These are phyloP conservation scores for Chloroclysta siterata DNA, from an alignment of 2,888 invertebrate genomes.

Conservation along the genomic window DNA sequence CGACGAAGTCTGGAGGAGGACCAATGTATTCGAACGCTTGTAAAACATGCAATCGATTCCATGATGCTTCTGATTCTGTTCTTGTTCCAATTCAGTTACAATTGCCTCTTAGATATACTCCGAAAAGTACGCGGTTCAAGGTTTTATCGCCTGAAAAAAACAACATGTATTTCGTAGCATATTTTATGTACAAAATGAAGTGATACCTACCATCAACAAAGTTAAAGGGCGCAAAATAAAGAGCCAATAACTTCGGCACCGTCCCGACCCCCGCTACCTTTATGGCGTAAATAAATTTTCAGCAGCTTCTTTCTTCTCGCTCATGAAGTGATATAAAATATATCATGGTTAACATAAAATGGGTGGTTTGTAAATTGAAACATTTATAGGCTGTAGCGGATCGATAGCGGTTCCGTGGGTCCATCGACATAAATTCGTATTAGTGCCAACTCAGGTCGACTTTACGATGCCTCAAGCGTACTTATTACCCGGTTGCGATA, in stretches of 20 bases:
- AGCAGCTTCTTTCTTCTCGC: conserved; percentile 40
- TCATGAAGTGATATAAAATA: conserved; percentile 46
- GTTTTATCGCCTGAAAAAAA: not conserved
- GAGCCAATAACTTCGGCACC: conserved; percentile 31
- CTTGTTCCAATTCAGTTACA: not conserved
- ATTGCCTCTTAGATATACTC: not conserved
- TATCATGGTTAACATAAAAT: conserved; percentile 58
- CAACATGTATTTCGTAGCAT: not conserved
- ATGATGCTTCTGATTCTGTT: not conserved
- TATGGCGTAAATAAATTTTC: conserved; percentile 38
- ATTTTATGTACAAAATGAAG: conserved; percentile 25
- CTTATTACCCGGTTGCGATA: conserved; percentile 75
- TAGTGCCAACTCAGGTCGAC: conserved; percentile 82
- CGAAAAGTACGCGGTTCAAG: not conserved
- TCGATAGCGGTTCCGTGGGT: conserved; percentile 72
- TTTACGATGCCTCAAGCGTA: conserved; percentile 78
- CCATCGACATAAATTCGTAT: conserved; percentile 83
- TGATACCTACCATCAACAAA: conserved; percentile 29
- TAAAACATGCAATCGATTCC: conserved; percentile 19
- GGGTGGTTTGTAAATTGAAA: conserved; percentile 74
- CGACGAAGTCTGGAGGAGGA: conserved; percentile 31
- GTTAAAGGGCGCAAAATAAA: conserved; percentile 33
- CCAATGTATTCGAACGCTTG: conserved; percentile 26
- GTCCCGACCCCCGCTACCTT: conserved; percentile 32
- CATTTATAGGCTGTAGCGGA: conserved; percentile 73